Evolutionary conservation across 1,140 invertebrate genomes (phyloP), one percentile per base, ranked within the genome.

Genomic region (Drosophila pachea): DNA sequence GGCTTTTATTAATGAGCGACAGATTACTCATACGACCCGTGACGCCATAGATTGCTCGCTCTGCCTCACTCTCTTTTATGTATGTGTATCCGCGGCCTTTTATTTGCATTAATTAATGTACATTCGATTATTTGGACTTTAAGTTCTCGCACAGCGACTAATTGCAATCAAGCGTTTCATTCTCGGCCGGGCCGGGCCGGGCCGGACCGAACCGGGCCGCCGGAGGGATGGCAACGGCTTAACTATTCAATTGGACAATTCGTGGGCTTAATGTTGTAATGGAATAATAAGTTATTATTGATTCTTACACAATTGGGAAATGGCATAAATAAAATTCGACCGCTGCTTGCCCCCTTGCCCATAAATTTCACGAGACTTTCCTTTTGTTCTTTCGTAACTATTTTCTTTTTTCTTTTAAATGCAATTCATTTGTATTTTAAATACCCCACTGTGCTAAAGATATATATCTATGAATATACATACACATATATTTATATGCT

Each of bases 341-440:
- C 35, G 68, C 40, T 66, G 47, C 58, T 55, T 78, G 16, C 29
- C 14, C n/a, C n/a, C 11, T 33, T 32, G 36, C 6, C 68, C 48
- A 48, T 63, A 38, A 55, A 45, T 61, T 42, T 59, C 22, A 40
- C 12, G 43, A 59, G 48, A 33, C 38, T 58, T 61, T 32, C 40
- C 14, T n/a, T 6, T 61, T 61, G 38, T 43, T 76, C 50, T 70
- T 78, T 78, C 70, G 58, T 65, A 65, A 68, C 42, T 22, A 22
- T 22, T 22, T 22, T 22, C 3, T 22, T 22, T 22, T 22, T 22
- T 3, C 52, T 68, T 84, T 69, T 84, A 83, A 83, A 83, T 83
- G 79, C 79, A 83, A 71, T 79, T 76, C 67, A 78, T 84, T 76
- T 70, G 79, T 83, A 77, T 83, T 76, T 73, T 62, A 50, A 83